Percentiles rank a stretch among this genome's conserved stretches.
phyloP scores from a whole-genome alignment of 1,140 invertebrate species.

The Aphaenogaster floridana region DNA sequence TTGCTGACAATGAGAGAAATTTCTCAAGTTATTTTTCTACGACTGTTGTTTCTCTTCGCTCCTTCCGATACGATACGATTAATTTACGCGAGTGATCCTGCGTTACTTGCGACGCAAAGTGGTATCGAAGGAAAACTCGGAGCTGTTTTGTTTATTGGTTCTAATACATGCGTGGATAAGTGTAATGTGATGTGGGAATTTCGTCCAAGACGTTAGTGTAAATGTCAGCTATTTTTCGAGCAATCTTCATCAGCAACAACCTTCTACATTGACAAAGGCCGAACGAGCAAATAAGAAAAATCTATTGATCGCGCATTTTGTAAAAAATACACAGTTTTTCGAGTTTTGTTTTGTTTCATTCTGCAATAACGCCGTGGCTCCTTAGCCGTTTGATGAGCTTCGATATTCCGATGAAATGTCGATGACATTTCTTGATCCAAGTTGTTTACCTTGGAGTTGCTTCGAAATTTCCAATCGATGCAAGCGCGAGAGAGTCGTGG shows the following conservation, averaged over 20 bases:
- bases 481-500: too few relatives aligned
- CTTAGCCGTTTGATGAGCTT: not conserved
- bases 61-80: not conserved
- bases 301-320: not conserved
- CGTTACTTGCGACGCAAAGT: not conserved
- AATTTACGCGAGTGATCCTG: not conserved
- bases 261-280: slow-evolving; percentile 4
- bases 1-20: not conserved
- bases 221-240: slow-evolving; percentile 5
- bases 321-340: not conserved
- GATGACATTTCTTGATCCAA: not conserved
- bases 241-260: not conserved
- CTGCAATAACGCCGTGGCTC: not conserved
- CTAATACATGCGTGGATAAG: not conserved
- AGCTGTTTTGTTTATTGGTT: not conserved
- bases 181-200: not conserved
- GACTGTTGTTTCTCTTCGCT: not conserved
- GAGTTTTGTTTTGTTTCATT: not conserved
- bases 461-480: not conserved
- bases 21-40: not conserved
- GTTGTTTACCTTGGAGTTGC: not conserved
- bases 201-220: not conserved
- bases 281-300: not conserved
- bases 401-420: not conserved
- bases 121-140: not conserved